Conservation (phyloP, 1,140 invertebrate species). For the Dysdera silvatica region DNA sequence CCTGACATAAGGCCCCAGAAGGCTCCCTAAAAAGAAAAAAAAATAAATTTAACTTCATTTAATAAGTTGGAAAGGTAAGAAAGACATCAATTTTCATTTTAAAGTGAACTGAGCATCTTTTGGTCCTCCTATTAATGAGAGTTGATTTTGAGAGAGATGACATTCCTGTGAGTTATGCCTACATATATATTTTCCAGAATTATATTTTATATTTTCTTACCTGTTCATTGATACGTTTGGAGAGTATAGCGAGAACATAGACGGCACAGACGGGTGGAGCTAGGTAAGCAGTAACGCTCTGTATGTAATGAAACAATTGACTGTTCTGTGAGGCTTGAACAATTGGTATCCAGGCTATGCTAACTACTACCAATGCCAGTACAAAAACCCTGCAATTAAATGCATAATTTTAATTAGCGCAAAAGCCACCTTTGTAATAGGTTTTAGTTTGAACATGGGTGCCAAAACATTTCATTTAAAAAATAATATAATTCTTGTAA, state of each 20-base stretch:
- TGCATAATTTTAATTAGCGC: neutral
- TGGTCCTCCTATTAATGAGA: too few relatives aligned
- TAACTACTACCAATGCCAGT: constrained; percentile 45
- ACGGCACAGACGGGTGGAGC: constrained; percentile 49
- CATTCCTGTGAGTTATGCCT: too few relatives aligned
- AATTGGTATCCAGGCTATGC: constrained; percentile 50
- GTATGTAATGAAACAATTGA: constrained; percentile 51
- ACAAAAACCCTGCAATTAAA: constrained; percentile 44
- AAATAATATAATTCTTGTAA: too few relatives aligned
- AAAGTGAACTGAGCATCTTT: too few relatives aligned
- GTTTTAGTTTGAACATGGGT: too few relatives aligned
- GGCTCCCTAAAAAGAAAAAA: constrained; percentile 38
- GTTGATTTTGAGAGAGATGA: too few relatives aligned
- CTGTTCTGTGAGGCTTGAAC: constrained; percentile 48
- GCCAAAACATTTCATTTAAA: too few relatives aligned
- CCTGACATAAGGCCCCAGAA: constrained; percentile 45
- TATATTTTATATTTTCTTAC: constrained; percentile 39
- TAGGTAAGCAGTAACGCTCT: constrained; percentile 48
- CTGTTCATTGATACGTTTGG: constrained; percentile 48
- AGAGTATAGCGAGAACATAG: constrained; percentile 47
- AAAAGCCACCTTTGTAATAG: neutral
- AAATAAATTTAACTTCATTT: neutral
- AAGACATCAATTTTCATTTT: too few relatives aligned
- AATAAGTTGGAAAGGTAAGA: neutral
- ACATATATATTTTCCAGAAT: too few relatives aligned